phyloP scores from a whole-genome alignment of 2,888 invertebrate genomes.

The Tupiocoris notatus region DNA sequence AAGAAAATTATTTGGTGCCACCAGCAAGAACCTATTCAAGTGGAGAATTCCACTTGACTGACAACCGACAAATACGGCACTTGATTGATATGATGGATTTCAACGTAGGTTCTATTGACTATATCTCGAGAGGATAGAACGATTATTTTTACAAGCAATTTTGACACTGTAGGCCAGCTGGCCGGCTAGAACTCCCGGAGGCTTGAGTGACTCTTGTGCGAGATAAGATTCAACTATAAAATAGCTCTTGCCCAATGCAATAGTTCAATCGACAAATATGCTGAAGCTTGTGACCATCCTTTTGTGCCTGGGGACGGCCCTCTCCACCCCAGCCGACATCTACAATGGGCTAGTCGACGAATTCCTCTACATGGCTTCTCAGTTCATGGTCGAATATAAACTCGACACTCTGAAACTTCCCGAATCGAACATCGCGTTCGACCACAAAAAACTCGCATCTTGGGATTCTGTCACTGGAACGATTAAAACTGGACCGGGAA shows the following conservation, averaged over 20 bases:
- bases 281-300: constrained; percentile 12
- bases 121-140: not conserved
- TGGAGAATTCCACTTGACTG: not conserved
- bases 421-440: not conserved
- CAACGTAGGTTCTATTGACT: too few species aligned
- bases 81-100: not conserved
- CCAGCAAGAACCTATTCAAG: not conserved
- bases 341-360: constrained; percentile 25
- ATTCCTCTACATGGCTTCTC: constrained; percentile 2
- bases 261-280: not conserved
- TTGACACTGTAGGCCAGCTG: not conserved
- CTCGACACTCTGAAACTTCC: constrained; percentile 25
- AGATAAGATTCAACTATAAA: not conserved
- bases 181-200: not conserved
- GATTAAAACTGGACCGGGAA: constrained; percentile 4
- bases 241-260: not conserved
- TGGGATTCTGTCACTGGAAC: constrained; percentile 26
- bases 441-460: not conserved
- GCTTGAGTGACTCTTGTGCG: not conserved
- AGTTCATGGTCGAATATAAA: constrained; percentile 30
- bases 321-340: constrained; percentile 12
- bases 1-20: too few species aligned
- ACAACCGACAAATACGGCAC: not conserved
- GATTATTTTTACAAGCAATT: not conserved
- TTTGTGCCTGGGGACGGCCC: constrained; percentile 19